Base-by-base conservation (phyloP, 2,888 invertebrate genomes). In the Molorchus minor region DNA sequence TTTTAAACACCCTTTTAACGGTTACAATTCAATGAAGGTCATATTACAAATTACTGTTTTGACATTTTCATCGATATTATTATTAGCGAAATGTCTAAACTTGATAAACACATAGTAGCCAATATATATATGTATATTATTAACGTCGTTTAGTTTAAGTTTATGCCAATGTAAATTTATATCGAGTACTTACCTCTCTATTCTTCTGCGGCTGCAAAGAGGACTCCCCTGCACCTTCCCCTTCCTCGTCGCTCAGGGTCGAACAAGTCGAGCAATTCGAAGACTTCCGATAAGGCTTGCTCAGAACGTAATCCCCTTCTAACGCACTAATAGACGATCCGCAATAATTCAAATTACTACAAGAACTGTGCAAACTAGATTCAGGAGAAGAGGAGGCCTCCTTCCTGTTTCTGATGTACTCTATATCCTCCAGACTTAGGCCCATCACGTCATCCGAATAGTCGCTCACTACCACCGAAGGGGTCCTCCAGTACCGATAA, bases 391-490 rank as follows among this genome's bases (percentile, higher is more conserved):
- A 79, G 2, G 77, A 80, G 16, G 64, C 62, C 36, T 76, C 75
- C 10, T 84, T 77, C 61, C 83, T 83, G 65, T 80, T 80, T 2
- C 84, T 80, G 69, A 85, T 84, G 71, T 84, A 85, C 70, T 86
- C 86, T 62, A 86, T 84, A 67, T 86, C 86, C 69, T 86, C 86
- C 38, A 86, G 78, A 19, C 84, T 85, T 13, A 86, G 79, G 46
- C 85, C 84, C 70, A 84, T 81, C 3, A 85, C 81, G 72, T 88
- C 92, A 73, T 93, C 93, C 0, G 92, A 92, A 74, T 93, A 93
- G 77, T 94, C 94, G 74, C 92, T 93, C 36, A 94, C 92, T 2
- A 94, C 92, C 41, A 94, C 93, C 54, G 93, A 93, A 0, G 94
- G 94, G 0, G 93, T 92, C 58, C 93, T 82, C 79, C 91, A 90